A percentile compares a stretch with the other conserved stretches of the same genome.
These are phyloP conservation scores for Chrysotoxum bicinctum DNA, from an alignment of 2,888 invertebrate species.

Conservation along the genomic window DNA sequence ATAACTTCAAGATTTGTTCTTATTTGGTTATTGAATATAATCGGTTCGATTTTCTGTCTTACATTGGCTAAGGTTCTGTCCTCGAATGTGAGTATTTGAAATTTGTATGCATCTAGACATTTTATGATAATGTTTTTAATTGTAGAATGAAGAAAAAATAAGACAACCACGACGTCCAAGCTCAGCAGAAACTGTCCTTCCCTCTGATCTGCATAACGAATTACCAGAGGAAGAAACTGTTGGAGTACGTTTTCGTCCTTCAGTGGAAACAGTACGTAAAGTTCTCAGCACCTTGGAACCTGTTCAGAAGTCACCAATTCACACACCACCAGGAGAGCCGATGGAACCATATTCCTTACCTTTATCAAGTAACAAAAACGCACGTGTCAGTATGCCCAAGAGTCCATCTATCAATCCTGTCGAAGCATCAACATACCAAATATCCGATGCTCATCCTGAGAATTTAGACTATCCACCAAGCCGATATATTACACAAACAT, in stretches of 20 bases:
- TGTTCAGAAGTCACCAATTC: slow-evolving; percentile 20
- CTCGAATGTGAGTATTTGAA: slow-evolving; percentile 73
- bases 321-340: neutral
- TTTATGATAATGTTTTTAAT: neutral
- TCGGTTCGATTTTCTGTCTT: slow-evolving; percentile 78
- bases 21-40: slow-evolving; percentile 82
- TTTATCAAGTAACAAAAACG: slow-evolving; percentile 35
- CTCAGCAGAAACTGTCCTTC: slow-evolving; percentile 37
- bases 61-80: slow-evolving; percentile 76
- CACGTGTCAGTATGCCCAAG: slow-evolving; percentile 38
- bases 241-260: slow-evolving; percentile 45
- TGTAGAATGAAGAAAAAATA: neutral
- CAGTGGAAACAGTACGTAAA: slow-evolving; percentile 54
- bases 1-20: slow-evolving; percentile 82
- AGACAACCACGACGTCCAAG: slow-evolving; percentile 32
- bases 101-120: neutral
- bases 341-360: neutral
- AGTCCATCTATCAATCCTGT: slow-evolving; percentile 22
- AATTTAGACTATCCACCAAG: slow-evolving; percentile 77
- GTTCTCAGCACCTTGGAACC: slow-evolving; percentile 62
- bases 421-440: slow-evolving; percentile 76
- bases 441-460: slow-evolving; percentile 78
- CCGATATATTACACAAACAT: slow-evolving; percentile 5
- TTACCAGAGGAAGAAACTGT: slow-evolving; percentile 39
- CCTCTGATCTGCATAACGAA: slow-evolving; percentile 22